A percentile compares a stretch with the other conserved stretches of the same genome.
phyloP scores from a whole-genome alignment of 2,113 vertebrate genomes.

The Atractosteus spatula region DNA sequence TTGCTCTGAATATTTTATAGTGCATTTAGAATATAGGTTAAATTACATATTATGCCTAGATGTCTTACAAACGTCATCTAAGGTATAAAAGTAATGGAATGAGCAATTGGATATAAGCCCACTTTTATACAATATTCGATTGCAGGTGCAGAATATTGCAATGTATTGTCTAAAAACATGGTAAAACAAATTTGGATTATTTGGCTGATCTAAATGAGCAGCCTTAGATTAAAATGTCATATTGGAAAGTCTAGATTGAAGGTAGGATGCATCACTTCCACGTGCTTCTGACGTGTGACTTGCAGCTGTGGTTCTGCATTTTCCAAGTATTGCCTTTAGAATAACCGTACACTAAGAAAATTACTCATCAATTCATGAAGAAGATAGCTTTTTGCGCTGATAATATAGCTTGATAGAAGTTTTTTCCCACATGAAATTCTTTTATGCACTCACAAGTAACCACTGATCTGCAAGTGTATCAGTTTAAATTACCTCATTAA shows the following conservation, averaged over 20 bases:
- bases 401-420: constrained; percentile 16
- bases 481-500: constrained; percentile 11
- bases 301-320: constrained; percentile 8
- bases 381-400: constrained; percentile 1
- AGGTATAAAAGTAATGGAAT: too few species aligned
- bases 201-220: too few species aligned
- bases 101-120: too few species aligned
- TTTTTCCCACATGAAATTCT: constrained; percentile 1
- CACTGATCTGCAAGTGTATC: constrained; percentile 8
- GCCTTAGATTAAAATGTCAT: too few species aligned
- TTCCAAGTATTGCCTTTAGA: background rate
- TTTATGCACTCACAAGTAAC: constrained; percentile 10
- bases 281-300: background rate
- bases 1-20: too few species aligned
- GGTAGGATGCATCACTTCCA: background rate
- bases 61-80: too few species aligned
- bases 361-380: constrained; percentile 5
- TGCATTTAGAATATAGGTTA: too few species aligned
- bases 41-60: too few species aligned
- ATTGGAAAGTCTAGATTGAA: background rate
- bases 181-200: background rate
- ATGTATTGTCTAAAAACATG: background rate
- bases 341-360: background rate
- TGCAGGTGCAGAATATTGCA: too few species aligned
- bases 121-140: too few species aligned